Evolutionary conservation across 2,113 vertebrate species (phyloP), one percentile per base, ranked within the genome.

Genomic region (Lates calcarifer): DNA sequence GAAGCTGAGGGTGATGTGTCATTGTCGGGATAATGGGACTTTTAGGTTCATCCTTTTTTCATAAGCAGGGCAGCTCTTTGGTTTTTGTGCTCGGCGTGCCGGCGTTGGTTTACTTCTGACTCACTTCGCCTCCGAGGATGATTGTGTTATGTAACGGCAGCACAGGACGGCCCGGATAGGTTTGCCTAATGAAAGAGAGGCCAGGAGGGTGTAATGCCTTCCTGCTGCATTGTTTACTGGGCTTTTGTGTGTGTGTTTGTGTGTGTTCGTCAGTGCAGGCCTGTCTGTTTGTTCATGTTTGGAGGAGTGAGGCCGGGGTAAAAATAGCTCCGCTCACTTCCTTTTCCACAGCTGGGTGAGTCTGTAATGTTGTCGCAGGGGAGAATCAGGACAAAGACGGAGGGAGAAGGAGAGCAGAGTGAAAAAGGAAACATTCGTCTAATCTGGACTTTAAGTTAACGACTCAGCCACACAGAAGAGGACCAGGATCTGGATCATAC

Each of bases 271-370:
- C 6, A 8, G 57, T 17, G 2, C 9, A 18, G 57, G 70, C 79
- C 20, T 67, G 74, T 80, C 51, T 84, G 77, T 80, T 28, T 39
- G 71, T 73, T 72, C 57, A 1, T 75, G 79, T 84, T 71, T 22
- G 56, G 65, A 66, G 62, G 51, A 77, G 76, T 24, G 66, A 62
- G 29, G 39, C 70, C 15, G 26, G 4, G 45, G 49, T 86, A 90
- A 89, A 90, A 79, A 90, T 94, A 92, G 92, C 90, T 57, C 79
- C 33, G 76, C 83, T 90, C 33, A 22, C 81, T 81, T 75, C 86
- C 86, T 89, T 29, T 87, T 87, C 69, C 90, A 81, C 89, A 92
- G 79, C 91, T 89, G 91, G 86, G 82, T 77, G 89, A 92, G 89
- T 91, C 73, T 89, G 66, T 92, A 93, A 90, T 76, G 79, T 63